Percentiles rank a stretch among this genome's conserved stretches.
Conservation (phyloP, 2,888 invertebrate species). For the Orchesellides sinensis region DNA sequence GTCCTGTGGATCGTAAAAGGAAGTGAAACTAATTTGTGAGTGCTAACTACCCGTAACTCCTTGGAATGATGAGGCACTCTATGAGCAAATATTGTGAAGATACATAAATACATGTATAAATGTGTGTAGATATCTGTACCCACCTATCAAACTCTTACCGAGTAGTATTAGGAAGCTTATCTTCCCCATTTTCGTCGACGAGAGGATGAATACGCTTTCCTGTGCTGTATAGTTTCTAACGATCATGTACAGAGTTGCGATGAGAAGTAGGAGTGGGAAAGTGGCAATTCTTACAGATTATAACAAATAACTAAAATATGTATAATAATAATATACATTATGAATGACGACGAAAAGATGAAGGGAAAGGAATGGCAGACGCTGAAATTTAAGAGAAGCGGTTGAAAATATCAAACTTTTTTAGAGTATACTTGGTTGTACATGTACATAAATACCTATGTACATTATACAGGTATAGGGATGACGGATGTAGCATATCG, state of each 20-base stretch:
- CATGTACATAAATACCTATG: background rate
- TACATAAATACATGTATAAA: too few relatives aligned
- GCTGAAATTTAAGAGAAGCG: constrained; percentile 4
- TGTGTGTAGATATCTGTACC: too few relatives aligned
- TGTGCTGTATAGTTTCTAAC: too few relatives aligned
- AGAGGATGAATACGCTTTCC: too few relatives aligned
- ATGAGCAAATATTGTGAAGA: background rate
- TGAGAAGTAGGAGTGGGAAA: too few relatives aligned
- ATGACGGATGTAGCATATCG: background rate
- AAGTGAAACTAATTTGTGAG: constrained; percentile 67
- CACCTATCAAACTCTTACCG: too few relatives aligned
- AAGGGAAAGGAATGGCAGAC: constrained; percentile 30
- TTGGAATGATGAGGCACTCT: constrained; percentile 50
- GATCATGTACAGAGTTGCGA: too few relatives aligned
- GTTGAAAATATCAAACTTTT: constrained; percentile 19
- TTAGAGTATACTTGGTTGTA: background rate
- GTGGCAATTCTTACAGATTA: background rate
- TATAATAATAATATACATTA: background rate
- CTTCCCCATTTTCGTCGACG: too few relatives aligned
- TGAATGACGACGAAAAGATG: constrained; percentile 10
- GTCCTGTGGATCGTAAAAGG: constrained; percentile 61
- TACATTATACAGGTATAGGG: too few relatives aligned
- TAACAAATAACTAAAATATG: constrained; percentile 4
- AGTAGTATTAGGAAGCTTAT: too few relatives aligned
- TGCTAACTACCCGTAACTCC: constrained; percentile 66